Evolutionary conservation across 2,113 vertebrate species (phyloP).

Genomic region (Catagonus wagneri): DNA sequence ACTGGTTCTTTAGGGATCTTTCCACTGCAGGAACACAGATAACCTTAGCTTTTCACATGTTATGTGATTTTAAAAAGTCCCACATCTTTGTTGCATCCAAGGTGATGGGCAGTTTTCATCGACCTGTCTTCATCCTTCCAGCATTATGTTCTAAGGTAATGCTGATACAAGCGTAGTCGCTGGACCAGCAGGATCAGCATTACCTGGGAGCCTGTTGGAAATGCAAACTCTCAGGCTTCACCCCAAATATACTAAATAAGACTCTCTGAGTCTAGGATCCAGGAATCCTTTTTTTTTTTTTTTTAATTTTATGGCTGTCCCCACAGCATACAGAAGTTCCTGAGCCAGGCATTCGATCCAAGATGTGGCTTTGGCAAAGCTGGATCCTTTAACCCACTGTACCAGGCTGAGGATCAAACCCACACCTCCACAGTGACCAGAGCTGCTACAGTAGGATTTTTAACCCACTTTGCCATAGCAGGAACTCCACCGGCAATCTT

Average conservation of each 20-base stretch:
- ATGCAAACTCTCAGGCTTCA: neutral
- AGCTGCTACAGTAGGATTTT: too few species aligned
- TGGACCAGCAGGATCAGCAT: too few species aligned
- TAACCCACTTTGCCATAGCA: too few species aligned
- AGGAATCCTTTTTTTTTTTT: neutral
- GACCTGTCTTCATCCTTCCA: neutral
- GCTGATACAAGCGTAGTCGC: neutral
- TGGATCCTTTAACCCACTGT: too few species aligned
- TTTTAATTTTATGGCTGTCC: neutral
- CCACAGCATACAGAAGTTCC: too few species aligned
- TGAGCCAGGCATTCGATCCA: too few species aligned
- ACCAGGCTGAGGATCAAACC: too few species aligned
- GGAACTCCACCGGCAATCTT: too few species aligned
- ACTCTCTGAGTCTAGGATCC: neutral
- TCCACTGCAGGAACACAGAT: neutral
- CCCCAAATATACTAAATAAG: neutral
- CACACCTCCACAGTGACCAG: too few species aligned
- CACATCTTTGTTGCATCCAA: neutral
- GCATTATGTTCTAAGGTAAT: neutral
- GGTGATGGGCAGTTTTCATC: neutral
- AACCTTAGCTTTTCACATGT: neutral
- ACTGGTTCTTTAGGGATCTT: neutral
- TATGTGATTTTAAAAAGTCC: neutral
- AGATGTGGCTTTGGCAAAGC: too few species aligned
- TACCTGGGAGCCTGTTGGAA: neutral